phyloP scores from a whole-genome alignment of 1,140 invertebrate genomes.

The Zaprionus africanus region DNA sequence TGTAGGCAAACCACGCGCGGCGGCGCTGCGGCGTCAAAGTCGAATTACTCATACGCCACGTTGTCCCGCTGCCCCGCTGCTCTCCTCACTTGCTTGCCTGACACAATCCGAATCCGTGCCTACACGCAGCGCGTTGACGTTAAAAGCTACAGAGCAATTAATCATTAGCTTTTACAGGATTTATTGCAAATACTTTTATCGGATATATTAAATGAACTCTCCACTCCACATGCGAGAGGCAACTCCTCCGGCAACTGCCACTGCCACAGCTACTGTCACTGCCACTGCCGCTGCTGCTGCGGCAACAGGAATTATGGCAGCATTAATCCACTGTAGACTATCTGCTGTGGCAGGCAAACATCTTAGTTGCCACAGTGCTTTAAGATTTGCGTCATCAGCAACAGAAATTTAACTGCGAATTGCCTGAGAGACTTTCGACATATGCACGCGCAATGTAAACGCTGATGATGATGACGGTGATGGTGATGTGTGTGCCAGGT shows the following conservation, averaged over 20 bases:
- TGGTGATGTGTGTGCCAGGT: slow-evolving; percentile 27
- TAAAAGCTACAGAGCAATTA: slow-evolving; percentile 82
- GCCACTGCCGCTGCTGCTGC: slow-evolving; percentile 8
- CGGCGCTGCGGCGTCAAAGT: slow-evolving; percentile 76
- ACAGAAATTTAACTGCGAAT: slow-evolving; percentile 46
- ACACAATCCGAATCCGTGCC: slow-evolving; percentile 80
- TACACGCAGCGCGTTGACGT: slow-evolving; percentile 78
- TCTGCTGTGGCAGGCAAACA: slow-evolving; percentile 55
- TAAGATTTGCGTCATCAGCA: slow-evolving; percentile 78
- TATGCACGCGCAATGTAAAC: slow-evolving; percentile 48
- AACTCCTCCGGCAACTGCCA: slow-evolving; percentile 23
- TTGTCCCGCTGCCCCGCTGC: slow-evolving; percentile 4
- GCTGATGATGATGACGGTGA: slow-evolving; percentile 25
- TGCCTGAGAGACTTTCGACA: slow-evolving; percentile 36
- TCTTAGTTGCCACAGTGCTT: slow-evolving; percentile 67
- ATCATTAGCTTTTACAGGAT: slow-evolving; percentile 83
- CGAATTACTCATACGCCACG: slow-evolving; percentile 80
- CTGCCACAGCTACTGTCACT: not conserved
- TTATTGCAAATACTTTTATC: slow-evolving; percentile 83
- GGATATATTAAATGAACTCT: slow-evolving; percentile 83
- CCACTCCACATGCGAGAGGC: slow-evolving; percentile 29
- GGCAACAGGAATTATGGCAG: slow-evolving; percentile 76
- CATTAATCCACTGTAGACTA: slow-evolving; percentile 80
- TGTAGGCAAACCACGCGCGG: slow-evolving; percentile 78
- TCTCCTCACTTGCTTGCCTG: slow-evolving; percentile 47